Base-by-base conservation (phyloP, 2,797 vertebrate genomes). In the Pseudochirops cupreus region DNA sequence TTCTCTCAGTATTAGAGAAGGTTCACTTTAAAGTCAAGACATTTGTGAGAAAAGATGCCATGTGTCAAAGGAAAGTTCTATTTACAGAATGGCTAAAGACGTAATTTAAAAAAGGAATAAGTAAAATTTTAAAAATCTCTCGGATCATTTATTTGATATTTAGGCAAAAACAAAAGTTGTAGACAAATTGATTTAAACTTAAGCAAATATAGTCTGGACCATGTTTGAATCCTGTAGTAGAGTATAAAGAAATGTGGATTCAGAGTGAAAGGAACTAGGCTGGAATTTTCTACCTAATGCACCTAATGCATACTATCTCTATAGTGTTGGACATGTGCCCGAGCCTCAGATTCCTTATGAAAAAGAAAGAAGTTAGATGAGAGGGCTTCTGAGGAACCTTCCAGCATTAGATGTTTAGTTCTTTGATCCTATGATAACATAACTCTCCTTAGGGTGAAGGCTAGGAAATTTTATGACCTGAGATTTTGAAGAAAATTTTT, bases 1-100 rank as follows among this genome's bases (percentile, higher is more conserved):
- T 82, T 94, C 56, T 95, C 62, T 91, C 82, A 59, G 92, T 91
- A 92, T 92, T 95, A 52, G 53, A 52, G 95, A 92, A 96, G 90
- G 56, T 90, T 96, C 54, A 92, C 24, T 82, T 94, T 90, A 92
- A 57, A 96, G 93, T 82, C 18, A 55, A 94, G 6, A 26, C 28
- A 54, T 55, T 50, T 16, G 53, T 26, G 7, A 56, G 21, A 57
- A 3, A 28, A 91, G 16, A n/a, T 6, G 14, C 54, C 31, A 93
- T 67, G 46, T 39, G 10, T 91, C n/a, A 89, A 54, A 91, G 6
- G 24, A 62, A 74, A 28, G 33, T 52, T 91, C 0, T 52, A 39
- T 11, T 56, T 74, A 56, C 0, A 96, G 59, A 95, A 74, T n/a
- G 93, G 28, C 67, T 56, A 46, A 82, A 9, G 28, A 87, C 56